These are phyloP conservation scores for Rotaria socialis DNA, from an alignment of 2,888 invertebrate species.

Conservation along the genomic window DNA sequence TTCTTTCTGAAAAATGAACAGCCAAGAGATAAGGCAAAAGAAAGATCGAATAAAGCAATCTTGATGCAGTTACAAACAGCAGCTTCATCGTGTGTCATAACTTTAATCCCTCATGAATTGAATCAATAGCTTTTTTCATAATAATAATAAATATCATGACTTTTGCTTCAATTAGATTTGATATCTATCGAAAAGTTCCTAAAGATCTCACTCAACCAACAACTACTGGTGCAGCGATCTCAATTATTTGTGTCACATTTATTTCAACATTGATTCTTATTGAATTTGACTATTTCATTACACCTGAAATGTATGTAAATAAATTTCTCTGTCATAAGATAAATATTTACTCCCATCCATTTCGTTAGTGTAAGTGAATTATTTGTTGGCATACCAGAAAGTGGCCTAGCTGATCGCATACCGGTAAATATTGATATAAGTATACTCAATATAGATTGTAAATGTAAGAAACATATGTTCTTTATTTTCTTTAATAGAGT, in stretches of 20 bases:
- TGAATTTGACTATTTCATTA: slow-evolving; percentile 61
- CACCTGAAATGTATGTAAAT: slow-evolving; percentile 61
- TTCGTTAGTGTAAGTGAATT: slow-evolving; percentile 62
- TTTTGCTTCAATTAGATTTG: slow-evolving; percentile 59
- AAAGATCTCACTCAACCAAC: slow-evolving; percentile 66
- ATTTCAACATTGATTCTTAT: slow-evolving; percentile 62
- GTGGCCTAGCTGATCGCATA: slow-evolving; percentile 60
- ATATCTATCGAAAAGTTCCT: slow-evolving; percentile 65
- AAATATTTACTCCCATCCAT: not conserved
- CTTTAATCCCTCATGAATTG: no score
- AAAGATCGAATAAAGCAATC: no score
- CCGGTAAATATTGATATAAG: slow-evolving; percentile 63
- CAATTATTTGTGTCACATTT: slow-evolving; percentile 62
- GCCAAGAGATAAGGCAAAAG: no score
- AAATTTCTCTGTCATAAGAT: not conserved
- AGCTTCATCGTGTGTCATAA: no score
- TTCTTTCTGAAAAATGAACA: no score
- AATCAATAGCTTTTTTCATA: no score
- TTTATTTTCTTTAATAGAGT: no score
- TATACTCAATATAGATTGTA: slow-evolving; percentile 62
- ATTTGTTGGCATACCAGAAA: slow-evolving; percentile 63
- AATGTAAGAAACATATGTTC: slow-evolving; percentile 59
- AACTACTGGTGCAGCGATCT: slow-evolving; percentile 63
- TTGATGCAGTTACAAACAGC: no score
- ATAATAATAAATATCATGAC: no score